These are phyloP conservation scores for Pipra filicauda DNA, from an alignment of 2,113 vertebrate species.

Conservation along the genomic window DNA sequence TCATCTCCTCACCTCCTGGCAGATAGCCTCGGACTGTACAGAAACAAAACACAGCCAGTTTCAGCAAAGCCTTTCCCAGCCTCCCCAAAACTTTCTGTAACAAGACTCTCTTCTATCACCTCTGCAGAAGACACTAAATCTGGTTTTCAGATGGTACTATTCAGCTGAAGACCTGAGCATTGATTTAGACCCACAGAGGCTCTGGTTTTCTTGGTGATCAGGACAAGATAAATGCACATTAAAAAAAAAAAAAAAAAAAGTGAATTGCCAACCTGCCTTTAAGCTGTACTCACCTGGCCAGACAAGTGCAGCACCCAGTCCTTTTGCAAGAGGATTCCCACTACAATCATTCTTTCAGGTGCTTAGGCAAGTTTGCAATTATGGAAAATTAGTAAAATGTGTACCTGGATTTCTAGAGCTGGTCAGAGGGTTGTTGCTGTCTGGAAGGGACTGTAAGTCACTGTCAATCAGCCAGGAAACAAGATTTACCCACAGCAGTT, in stretches of 20 bases:
- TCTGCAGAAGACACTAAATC: neutral
- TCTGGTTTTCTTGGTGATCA: neutral
- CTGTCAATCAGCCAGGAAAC: neutral
- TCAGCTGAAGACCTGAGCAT: neutral
- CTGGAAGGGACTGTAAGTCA: neutral
- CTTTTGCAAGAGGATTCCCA: neutral
- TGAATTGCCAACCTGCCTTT: neutral
- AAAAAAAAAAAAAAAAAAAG: neutral
- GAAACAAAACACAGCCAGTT: neutral
- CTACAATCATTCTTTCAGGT: neutral
- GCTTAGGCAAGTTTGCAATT: neutral
- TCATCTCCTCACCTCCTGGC: slow-evolving; percentile 86
- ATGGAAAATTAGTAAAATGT: neutral
- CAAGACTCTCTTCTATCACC: neutral
- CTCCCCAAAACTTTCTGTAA: neutral
- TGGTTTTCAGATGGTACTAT: neutral
- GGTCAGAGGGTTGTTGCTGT: neutral
- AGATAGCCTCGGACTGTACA: slow-evolving; percentile 91
- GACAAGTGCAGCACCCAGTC: neutral
- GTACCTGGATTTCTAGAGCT: neutral
- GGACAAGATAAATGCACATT: neutral
- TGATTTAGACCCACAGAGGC: neutral
- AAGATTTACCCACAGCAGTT: neutral
- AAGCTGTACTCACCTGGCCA: neutral
- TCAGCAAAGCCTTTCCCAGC: neutral